Base-by-base conservation (phyloP, 2,113 vertebrate genomes). In the Columbina picui region DNA sequence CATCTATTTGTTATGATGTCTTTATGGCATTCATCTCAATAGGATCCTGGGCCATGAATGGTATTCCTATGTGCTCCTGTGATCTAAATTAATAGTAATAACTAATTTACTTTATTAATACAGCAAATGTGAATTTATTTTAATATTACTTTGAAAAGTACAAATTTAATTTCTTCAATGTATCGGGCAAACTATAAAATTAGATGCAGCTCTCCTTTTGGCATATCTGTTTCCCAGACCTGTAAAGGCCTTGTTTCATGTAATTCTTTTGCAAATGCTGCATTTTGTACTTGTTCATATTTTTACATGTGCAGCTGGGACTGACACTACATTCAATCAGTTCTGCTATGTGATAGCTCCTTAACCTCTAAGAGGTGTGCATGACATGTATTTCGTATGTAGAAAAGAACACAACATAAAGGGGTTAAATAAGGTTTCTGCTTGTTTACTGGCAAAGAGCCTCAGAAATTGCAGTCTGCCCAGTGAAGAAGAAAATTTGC, bases 391-490 rank as follows among this genome's bases (percentile, higher is more conserved):
- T 80, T 90, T 82, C 3, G 4, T 60, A 55, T 4, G 5, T 14
- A 64, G 90, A 65, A 84, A 90, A 81, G 43, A 81, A 61, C 39
- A 85, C 67, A 95, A 38, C 74, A 85, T 86, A 89, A 96, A 97
- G 85, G 90, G 90, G 93, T 97, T 96, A 96, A 96, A 81, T 79
- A 81, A 93, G 90, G 88, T 94, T 93, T 90, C 85, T 88, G 26
- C 92, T 93, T 95, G 90, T 95, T 96, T 96, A 95, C 92, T 96
- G 96, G 88, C 93, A 93, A 89, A 64, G 49, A 96, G 83, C 39
- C 65, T 93, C 93, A 91, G 93, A 95, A 96, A 95, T 91, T 93
- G 77, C 71, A 95, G 84, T 71, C 90, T 95, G 93, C 90, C 88
- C 92, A 95, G 71, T 2, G 55, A 94, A 92, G 92, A 95, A 95